Percentiles rank a stretch among this genome's conserved stretches.
These are phyloP conservation scores for Nezara viridula DNA, from an alignment of 2,888 invertebrate genomes.

Conservation along the genomic window DNA sequence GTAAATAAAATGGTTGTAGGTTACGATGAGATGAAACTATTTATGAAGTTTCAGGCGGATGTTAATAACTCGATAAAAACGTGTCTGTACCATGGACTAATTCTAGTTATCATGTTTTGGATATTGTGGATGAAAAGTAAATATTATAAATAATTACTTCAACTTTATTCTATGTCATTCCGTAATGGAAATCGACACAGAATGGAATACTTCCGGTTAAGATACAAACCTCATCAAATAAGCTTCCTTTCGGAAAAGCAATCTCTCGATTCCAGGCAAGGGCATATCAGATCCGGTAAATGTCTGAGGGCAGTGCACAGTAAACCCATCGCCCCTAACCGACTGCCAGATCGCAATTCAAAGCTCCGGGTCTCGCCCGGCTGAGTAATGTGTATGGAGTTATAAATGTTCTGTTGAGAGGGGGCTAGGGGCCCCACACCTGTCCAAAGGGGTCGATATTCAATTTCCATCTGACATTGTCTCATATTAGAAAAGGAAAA, in stretches of 20 bases:
- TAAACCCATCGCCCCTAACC: background rate
- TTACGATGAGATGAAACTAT: too few species aligned
- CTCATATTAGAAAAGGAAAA: constrained; percentile 49
- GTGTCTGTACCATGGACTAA: too few species aligned
- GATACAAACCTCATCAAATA: background rate
- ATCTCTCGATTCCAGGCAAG: background rate
- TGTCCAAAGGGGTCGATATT: constrained; percentile 38
- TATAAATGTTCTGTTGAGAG: constrained; percentile 33
- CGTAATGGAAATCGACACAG: background rate
- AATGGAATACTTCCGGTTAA: background rate
- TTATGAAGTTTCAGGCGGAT: too few species aligned
- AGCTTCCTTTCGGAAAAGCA: background rate
- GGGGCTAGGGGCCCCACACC: constrained; percentile 13
- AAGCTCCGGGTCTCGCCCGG: background rate
- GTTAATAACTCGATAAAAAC: too few species aligned
- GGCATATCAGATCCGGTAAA: background rate
- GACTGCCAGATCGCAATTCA: background rate
- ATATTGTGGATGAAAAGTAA: too few species aligned
- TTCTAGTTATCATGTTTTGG: too few species aligned
- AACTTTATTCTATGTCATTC: too few species aligned
- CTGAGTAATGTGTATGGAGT: constrained; percentile 40
- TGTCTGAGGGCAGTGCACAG: background rate
- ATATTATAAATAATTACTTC: background rate
- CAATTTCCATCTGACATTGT: constrained; percentile 51
- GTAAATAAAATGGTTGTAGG: too few species aligned